Evolutionary conservation across 2,888 invertebrate species (phyloP).

Genomic region (Gastrophysa polygoni): DNA sequence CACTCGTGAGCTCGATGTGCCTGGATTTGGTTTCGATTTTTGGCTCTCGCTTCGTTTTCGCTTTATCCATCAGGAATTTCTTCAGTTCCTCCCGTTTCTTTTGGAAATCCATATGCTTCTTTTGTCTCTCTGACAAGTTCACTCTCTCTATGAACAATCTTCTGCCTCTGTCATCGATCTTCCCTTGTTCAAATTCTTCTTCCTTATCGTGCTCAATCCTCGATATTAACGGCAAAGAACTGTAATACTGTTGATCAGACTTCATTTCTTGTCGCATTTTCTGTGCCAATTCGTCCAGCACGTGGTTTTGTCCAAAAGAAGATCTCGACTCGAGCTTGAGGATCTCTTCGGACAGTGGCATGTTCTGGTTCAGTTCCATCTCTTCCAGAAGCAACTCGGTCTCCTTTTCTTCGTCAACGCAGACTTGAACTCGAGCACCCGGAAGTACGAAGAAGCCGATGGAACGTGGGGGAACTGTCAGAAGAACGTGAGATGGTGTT

Average conservation of each 20-base stretch:
- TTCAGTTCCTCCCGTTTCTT: constrained; percentile 31
- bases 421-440: constrained; percentile 67
- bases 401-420: constrained; percentile 54
- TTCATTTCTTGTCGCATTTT: constrained; percentile 48
- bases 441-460: constrained; percentile 80
- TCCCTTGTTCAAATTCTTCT: constrained; percentile 18
- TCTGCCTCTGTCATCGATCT: constrained; percentile 26
- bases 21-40: constrained; percentile 17
- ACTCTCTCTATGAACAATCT: constrained; percentile 33
- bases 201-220: neutral
- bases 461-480: constrained; percentile 69
- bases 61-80: constrained; percentile 21
- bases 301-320: constrained; percentile 21
- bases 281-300: constrained; percentile 53
- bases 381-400: constrained; percentile 45
- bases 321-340: constrained; percentile 28
- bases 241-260: constrained; percentile 47
- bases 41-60: constrained; percentile 14
- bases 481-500: constrained; percentile 62
- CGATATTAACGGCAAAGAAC: constrained; percentile 1
- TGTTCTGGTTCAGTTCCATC: constrained; percentile 53
- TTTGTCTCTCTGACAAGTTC: constrained; percentile 34
- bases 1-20: constrained; percentile 29
- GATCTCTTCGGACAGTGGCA: constrained; percentile 54
- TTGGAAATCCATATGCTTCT: constrained; percentile 25